Base-by-base conservation (phyloP, 2,113 vertebrate genomes). In the Himantopus leucocephalus region DNA sequence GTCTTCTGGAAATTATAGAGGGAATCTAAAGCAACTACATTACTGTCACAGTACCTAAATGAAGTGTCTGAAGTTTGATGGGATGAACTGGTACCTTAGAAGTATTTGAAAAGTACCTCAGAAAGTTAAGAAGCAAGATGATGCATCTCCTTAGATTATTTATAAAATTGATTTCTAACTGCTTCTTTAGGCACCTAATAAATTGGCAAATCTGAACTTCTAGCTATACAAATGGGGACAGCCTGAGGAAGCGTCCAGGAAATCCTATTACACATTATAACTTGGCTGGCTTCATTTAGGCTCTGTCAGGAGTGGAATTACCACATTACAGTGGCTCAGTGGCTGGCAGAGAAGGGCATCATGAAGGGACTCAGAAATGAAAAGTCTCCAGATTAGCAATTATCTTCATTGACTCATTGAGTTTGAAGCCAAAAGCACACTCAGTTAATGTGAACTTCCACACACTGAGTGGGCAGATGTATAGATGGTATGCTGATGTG, bases 241-340 rank as follows among this genome's bases (percentile, higher is more conserved):
- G 63, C 23, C 37, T 60, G 37, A 82, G 53, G 75, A 96, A 79
- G 92, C 59, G 83, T 85, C 85, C 75, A 95, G 72, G 85, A 93
- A 94, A 94, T 81, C 77, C 58, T 85, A 34, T 37, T 47, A 67
- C 22, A n/a, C 29, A 14, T 83, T 58, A 11, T 14, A 92, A 77
- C 50, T 55, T 79, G 59, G 47, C 77, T 83, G 85, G 63, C 55
- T 92, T 83, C 50, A 43, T 62, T 79, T 67, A 63, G 72, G 60
- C 56, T 80, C 62, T 62, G 43, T 67, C 66, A 95, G 89, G 82
- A 85, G 58, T 78, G n/a, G n/a, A 93, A 80, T 88, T 80, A 70
- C 29, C 58, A 70, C 64, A 34, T 58, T 71, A 58, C 50, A 88
- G 39, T 56, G 23, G 63, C 62, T 88, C 67, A 78, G 53, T 53